Base-by-base conservation (phyloP, 2,113 vertebrate species). In the Alexandromys fortis region DNA sequence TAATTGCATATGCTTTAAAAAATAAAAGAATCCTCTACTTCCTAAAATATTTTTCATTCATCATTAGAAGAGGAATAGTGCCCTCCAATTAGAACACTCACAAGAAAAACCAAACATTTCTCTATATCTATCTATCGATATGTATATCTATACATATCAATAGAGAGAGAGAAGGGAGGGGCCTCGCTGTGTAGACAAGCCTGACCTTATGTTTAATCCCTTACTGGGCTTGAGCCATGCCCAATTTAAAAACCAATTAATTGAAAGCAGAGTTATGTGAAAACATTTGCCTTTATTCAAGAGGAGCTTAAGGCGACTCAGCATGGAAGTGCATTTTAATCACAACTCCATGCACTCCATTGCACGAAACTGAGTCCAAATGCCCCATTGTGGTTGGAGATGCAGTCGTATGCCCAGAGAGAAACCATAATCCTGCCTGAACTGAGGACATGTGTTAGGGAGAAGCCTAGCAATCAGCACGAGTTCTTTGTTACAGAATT, bases 261-360 rank as follows among this genome's bases (percentile, higher is more conserved):
- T 58, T 75, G 28, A 76, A 89, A 94, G 76, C 13, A 35, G 35
- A 85, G 3, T 42, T 55, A 83, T 55, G 47, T 38, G 79, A 55
- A 94, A 42, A n/a, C 47, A 86, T 90, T 83, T 63, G 42, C 26
- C 12, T 52, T 82, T 58, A 61, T 86, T 70, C 65, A 45, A 26
- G 67, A 24, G 67, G 70, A 79, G 30, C 67, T 85, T 73, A 65
- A 8, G 28, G 65, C n/a, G 42, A 88, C 47, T 49, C 77, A 83
- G 72, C 47, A 52, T 76, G 16, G 93, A 95, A 86, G 33, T 61
- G 61, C 45, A 94, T 90, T 86, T 90, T 78, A 28, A 33, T 94
- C 70, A 90, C 58, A 79, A 63, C 7, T 17, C 2, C 52, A 33
- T 33, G 61, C 58, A 42, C 52, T n/a, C 11, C 55, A 63, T 38